phyloP scores from a whole-genome alignment of 2,888 invertebrate species.

The Exephanes ischioxanthus region DNA sequence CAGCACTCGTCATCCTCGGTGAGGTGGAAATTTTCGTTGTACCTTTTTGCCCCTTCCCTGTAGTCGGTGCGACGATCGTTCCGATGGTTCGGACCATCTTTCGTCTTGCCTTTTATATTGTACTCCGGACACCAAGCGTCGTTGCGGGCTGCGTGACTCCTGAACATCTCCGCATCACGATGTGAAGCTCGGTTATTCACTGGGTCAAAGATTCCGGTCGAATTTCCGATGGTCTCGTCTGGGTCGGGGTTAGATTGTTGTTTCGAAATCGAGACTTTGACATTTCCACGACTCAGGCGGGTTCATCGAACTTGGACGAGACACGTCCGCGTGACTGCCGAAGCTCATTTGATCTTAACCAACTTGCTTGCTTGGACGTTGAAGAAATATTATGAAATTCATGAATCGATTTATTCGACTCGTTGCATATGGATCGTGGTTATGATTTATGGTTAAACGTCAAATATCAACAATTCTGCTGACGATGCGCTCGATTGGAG shows the following conservation, averaged over 20 bases:
- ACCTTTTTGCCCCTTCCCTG: not conserved
- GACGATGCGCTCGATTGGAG: not conserved
- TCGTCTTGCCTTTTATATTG: conserved; percentile 13
- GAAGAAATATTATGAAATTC: not conserved
- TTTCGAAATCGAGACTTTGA: not conserved
- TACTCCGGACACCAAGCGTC: conserved; percentile 29
- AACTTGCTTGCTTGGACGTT: conserved; percentile 7
- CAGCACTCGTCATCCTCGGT: conserved; percentile 45
- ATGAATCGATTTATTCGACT: not conserved
- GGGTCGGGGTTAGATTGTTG: not conserved
- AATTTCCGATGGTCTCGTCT: not conserved
- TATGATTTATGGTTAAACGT: conserved; percentile 8
- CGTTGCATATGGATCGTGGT: not conserved
- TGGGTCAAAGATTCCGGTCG: not conserved
- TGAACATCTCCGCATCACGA: conserved; percentile 59
- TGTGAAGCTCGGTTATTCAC: not conserved
- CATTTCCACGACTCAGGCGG: not conserved
- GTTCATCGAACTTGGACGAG: not conserved
- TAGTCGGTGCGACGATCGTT: conserved; percentile 1
- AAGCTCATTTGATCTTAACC: conserved; percentile 33
- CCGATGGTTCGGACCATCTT: conserved; percentile 13
- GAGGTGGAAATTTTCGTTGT: not conserved
- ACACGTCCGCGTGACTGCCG: not conserved
- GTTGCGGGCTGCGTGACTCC: not conserved
- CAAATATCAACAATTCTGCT: not conserved